These are phyloP conservation scores for Electrophaes corylata DNA, from an alignment of 2,888 invertebrate genomes.

Conservation along the genomic window DNA sequence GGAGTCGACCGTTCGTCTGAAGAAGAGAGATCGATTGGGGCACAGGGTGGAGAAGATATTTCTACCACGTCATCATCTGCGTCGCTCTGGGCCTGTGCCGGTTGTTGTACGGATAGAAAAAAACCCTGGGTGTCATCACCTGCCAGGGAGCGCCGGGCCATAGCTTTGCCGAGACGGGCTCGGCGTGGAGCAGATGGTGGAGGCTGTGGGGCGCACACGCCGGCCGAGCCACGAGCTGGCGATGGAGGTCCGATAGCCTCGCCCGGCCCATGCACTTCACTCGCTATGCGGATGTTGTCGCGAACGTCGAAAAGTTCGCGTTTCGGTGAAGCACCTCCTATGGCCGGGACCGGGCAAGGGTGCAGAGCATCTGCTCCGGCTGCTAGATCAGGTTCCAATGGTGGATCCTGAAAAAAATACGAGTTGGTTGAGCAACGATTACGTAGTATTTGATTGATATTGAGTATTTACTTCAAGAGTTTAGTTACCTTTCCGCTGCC, in stretches of 20 bases:
- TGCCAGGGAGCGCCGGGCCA: conserved; percentile 86
- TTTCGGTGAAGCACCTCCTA: conserved; percentile 77
- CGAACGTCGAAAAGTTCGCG: conserved; percentile 73
- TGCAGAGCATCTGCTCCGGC: conserved; percentile 72
- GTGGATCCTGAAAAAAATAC: conserved; percentile 66
- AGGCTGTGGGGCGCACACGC: conserved; percentile 86
- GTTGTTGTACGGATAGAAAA: conserved; percentile 64
- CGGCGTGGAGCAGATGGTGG: conserved; percentile 74
- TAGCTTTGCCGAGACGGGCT: conserved; percentile 84
- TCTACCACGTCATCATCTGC: conserved; percentile 80
- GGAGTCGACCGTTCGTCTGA: conserved; percentile 77
- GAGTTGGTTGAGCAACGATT: background rate
- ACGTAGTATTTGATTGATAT: too few relatives aligned
- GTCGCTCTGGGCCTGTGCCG: conserved; percentile 70
- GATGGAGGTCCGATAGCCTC: conserved; percentile 86
- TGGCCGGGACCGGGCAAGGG: conserved; percentile 69
- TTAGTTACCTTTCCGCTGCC: conserved; percentile 75
- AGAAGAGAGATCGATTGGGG: conserved; percentile 78
- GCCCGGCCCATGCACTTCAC: conserved; percentile 63
- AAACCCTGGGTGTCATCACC: conserved; percentile 81
- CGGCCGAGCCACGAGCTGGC: conserved; percentile 88
- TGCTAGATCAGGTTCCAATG: conserved; percentile 68
- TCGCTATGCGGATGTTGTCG: conserved; percentile 66
- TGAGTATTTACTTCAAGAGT: too few relatives aligned
- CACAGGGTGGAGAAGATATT: conserved; percentile 74